A percentile compares a stretch with the other conserved stretches of the same genome.
Evolutionary conservation across 2,113 vertebrate genomes (phyloP).

Genomic region (Brienomyrus brachyistius): DNA sequence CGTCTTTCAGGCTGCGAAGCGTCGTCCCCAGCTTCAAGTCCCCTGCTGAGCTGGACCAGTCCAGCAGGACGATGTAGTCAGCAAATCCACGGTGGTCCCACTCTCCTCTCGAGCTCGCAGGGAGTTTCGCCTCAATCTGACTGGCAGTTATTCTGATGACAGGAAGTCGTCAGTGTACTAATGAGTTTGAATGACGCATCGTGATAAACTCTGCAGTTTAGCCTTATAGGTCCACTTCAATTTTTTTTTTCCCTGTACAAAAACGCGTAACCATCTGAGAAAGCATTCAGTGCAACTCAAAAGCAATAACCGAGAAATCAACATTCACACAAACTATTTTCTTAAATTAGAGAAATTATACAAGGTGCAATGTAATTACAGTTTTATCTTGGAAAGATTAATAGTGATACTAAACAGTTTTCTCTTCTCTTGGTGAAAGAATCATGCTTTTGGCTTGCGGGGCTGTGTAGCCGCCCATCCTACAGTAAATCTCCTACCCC

Average conservation of each 20-base stretch:
- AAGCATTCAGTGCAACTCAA: neutral
- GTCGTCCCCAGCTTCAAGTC: constrained; percentile 81
- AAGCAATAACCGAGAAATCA: neutral
- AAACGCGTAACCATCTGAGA: neutral
- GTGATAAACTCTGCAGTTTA: neutral
- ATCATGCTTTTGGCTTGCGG: neutral
- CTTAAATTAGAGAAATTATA: neutral
- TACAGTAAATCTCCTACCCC: constrained; percentile 60
- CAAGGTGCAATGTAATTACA: neutral
- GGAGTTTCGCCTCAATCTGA: constrained; percentile 82
- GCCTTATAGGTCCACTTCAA: neutral
- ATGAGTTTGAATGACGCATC: neutral
- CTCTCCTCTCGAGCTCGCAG: constrained; percentile 69
- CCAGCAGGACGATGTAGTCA: constrained; percentile 82
- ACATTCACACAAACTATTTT: neutral
- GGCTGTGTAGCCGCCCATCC: neutral
- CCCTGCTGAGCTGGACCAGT: constrained; percentile 85
- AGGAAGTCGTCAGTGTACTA: neutral
- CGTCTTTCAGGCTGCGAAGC: constrained; percentile 92
- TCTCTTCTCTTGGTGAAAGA: neutral
- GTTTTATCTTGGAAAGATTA: neutral
- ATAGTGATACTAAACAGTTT: neutral
- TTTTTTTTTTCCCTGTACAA: neutral
- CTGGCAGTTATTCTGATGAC: constrained; percentile 77
- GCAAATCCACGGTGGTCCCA: constrained; percentile 78